A percentile compares a stretch with the other conserved stretches of the same genome.
Evolutionary conservation across 2,797 vertebrate species (phyloP).

Genomic region (Poliocrania exsul): DNA sequence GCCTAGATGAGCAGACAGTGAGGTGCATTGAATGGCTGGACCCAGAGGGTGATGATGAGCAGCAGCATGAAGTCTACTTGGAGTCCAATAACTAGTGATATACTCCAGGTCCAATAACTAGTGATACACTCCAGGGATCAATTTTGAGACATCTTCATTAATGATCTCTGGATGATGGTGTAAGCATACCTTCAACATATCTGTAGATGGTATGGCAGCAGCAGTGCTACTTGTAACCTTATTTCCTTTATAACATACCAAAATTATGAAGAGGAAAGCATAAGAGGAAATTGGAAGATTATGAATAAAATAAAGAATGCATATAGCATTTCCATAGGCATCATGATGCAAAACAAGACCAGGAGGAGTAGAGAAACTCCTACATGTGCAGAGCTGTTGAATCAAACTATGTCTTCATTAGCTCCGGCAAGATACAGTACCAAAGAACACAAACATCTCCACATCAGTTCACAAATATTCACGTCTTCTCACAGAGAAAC

Average conservation of each 20-base stretch:
- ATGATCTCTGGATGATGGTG: neutral
- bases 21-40: neutral
- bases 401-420: neutral
- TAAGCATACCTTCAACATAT: neutral
- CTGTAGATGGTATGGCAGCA: neutral
- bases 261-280: neutral
- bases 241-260: neutral
- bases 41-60: neutral
- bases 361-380: neutral
- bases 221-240: neutral
- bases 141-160: neutral
- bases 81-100: neutral
- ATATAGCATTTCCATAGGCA: neutral
- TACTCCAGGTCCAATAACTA: neutral
- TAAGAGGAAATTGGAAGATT: neutral
- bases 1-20: neutral
- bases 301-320: neutral
- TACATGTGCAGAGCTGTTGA: neutral
- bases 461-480: neutral
- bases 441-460: neutral
- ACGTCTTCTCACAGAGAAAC: neutral
- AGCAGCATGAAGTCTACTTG: neutral
- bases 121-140: neutral
- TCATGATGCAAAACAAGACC: neutral
- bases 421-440: neutral